These are phyloP conservation scores for Bradypodion ventrale DNA, from an alignment of 2,797 vertebrate species.

Conservation along the genomic window DNA sequence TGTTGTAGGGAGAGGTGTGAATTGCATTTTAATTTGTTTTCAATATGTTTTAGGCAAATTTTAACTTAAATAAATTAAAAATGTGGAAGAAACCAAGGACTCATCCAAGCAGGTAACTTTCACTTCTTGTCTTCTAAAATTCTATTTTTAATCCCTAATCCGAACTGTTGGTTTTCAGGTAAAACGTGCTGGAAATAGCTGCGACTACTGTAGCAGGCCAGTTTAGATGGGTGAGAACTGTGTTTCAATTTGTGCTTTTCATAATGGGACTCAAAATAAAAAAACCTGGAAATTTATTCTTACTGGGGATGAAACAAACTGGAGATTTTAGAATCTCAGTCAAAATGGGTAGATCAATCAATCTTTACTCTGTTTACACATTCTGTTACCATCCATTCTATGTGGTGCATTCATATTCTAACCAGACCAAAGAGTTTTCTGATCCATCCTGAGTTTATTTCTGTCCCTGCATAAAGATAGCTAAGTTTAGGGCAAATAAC, in stretches of 20 bases:
- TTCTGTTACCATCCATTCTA: not conserved
- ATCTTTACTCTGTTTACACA: not conserved
- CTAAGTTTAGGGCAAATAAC: not conserved
- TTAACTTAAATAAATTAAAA: no score
- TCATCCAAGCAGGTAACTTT: no score
- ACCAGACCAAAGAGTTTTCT: not conserved
- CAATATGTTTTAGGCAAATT: no score
- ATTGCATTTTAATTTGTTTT: no score
- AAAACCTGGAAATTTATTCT: not conserved
- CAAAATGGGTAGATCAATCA: not conserved
- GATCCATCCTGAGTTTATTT: not conserved
- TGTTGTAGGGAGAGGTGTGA: not conserved
- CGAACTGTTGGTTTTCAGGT: no score
- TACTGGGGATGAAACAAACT: no score
- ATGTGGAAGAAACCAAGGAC: no score
- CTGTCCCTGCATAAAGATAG: not conserved
- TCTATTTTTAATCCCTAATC: no score
- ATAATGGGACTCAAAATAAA: not conserved
- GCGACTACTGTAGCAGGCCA: not conserved
- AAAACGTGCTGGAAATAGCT: not conserved
- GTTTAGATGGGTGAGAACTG: not conserved
- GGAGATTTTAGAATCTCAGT: no score
- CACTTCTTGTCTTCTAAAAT: no score
- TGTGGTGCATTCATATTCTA: not conserved
- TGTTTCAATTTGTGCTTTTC: not conserved